Evolutionary conservation across 2,113 vertebrate genomes (phyloP), one percentile per base, ranked within the genome.

Genomic region (Leptobrachium leishanense): DNA sequence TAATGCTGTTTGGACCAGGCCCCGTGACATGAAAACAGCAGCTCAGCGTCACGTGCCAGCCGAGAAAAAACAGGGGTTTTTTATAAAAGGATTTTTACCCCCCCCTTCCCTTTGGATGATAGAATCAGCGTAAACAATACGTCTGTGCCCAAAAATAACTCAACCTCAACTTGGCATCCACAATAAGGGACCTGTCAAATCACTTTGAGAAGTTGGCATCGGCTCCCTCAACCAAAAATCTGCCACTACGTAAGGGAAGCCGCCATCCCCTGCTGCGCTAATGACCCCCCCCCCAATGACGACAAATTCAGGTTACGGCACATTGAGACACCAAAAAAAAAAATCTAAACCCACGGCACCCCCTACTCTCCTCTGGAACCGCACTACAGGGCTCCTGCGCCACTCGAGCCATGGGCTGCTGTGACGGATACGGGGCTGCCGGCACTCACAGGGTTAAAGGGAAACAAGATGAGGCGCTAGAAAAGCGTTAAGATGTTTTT

Each of bases 91-190:
- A 31, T 31, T 31, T 31, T 31, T 31, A 31, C 20, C 20, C 20
- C 20, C 20, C 20, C 20, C 20, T 31, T 41, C 57, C 13, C 63
- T 50, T 39, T 44, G 43, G 8, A 50, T 55, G 69, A 55, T n/a
- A 15, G 46, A 46, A 54, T 13, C 11, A 64, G 43, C 20, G 12
- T 43, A 64, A 13, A 66, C 77, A 73, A 67, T 65, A 46, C 68
- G 65, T 79, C 59, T 43, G 77, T 39, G 44, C 70, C 46, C 70
- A 73, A 73, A 79, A 79, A 79, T 79, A 79, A 67, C 77, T 79
- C 68, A 53, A 39, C 59, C 50, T 73, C 43, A 55, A 31, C 64
- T 73, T 73, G 77, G 77, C 77, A 79, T 73, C 44, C 40, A 57
- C 59, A 31, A 65, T 57, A 73, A 66, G 10, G 63, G 46, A 57